Conservation (phyloP, 2,888 invertebrate species). For the Timandra comae region DNA sequence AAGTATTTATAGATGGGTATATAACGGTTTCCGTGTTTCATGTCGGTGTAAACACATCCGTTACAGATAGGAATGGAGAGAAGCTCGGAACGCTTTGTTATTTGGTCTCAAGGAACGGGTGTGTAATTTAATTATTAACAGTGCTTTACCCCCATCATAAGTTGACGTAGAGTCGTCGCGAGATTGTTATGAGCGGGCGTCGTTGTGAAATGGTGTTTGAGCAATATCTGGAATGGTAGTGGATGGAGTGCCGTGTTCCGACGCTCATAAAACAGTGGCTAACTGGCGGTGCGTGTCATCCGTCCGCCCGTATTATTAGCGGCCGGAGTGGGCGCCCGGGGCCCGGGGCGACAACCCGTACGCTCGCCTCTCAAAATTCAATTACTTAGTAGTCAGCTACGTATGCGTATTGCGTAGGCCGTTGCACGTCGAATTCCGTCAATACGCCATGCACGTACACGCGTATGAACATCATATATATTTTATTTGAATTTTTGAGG, state of each 20-base stretch:
- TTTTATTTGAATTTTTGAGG: slow-evolving; percentile 22
- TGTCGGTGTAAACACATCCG: slow-evolving; percentile 22
- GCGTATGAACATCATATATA: slow-evolving; percentile 13
- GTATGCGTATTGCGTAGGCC: slow-evolving; percentile 44
- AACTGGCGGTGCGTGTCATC: slow-evolving; percentile 43
- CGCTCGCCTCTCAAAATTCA: slow-evolving; percentile 56
- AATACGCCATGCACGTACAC: slow-evolving; percentile 39
- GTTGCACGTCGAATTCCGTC: slow-evolving; percentile 37
- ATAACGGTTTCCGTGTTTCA: slow-evolving; percentile 19
- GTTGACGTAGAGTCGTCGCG: slow-evolving; percentile 26
- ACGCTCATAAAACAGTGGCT: slow-evolving; percentile 42
- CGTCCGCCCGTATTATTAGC: slow-evolving; percentile 44
- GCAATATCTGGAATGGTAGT: slow-evolving; percentile 29
- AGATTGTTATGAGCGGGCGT: slow-evolving; percentile 31
- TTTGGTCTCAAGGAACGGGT: slow-evolving; percentile 27
- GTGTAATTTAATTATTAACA: slow-evolving; percentile 50
- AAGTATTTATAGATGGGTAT: slow-evolving; percentile 8
- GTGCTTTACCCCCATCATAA: slow-evolving; percentile 35
- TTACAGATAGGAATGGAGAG: slow-evolving; percentile 22
- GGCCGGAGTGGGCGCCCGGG: slow-evolving; percentile 22
- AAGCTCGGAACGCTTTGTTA: slow-evolving; percentile 32
- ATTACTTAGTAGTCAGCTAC: slow-evolving; percentile 53
- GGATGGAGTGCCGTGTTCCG: slow-evolving; percentile 25
- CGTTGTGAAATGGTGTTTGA: slow-evolving; percentile 36
- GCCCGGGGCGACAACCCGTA: slow-evolving; percentile 35